phyloP scores from a whole-genome alignment of 2,113 vertebrate species.

The Deroptyus accipitrinus region DNA sequence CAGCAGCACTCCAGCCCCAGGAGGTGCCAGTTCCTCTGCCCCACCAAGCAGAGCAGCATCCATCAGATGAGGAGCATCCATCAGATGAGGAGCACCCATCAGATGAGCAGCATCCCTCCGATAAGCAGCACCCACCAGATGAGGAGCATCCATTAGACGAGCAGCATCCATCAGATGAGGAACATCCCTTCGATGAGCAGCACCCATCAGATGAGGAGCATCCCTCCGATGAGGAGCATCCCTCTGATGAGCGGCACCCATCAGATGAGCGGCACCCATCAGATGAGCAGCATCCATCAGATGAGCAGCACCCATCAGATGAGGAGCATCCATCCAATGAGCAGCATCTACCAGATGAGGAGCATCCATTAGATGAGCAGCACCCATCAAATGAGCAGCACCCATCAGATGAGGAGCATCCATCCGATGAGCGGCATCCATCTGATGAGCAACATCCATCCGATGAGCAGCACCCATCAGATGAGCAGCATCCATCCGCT shows the following conservation, averaged over 20 bases:
- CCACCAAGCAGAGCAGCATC: rapidly evolving
- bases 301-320: rapidly evolving
- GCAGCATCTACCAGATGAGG: rapidly evolving
- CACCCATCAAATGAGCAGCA: rapidly evolving
- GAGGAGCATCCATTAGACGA: neutral
- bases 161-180: rapidly evolving
- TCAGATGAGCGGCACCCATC: neutral
- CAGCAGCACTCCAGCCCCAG: neutral
- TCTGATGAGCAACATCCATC: rapidly evolving
- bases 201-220: rapidly evolving
- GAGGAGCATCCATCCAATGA: neutral
- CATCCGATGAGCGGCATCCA: too few species aligned
- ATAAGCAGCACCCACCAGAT: neutral
- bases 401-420: neutral
- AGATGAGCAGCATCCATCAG: too few species aligned
- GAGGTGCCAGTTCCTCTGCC: neutral
- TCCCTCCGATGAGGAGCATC: rapidly evolving
- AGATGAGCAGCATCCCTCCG: neutral
- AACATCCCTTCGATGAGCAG: neutral
- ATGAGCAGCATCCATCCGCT: neutral
- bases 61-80: neutral
- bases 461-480: neutral
- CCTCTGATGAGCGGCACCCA: rapidly evolving
- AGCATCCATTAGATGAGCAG: rapidly evolving
- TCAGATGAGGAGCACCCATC: neutral